These are phyloP conservation scores for Cephalopholis sonnerati DNA, from an alignment of 2,113 vertebrate species.

Conservation along the genomic window DNA sequence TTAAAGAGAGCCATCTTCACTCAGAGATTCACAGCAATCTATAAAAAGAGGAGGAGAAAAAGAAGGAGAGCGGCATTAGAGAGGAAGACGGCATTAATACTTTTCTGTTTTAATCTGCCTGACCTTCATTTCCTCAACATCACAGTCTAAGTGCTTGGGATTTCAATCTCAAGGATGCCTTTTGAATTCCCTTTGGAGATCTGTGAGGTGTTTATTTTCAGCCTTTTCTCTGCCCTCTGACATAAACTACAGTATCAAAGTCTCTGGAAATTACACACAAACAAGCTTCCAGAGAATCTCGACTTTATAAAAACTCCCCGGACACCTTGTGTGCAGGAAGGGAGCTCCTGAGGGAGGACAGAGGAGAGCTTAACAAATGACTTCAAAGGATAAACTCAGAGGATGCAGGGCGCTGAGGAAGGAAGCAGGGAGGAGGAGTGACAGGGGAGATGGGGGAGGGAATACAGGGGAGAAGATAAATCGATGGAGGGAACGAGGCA, in stretches of 20 bases:
- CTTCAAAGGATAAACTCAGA: slow-evolving; percentile 64
- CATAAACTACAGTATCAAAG: slow-evolving; percentile 14
- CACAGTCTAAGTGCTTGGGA: not conserved
- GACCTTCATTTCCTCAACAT: not conserved
- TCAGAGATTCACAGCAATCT: slow-evolving; percentile 69
- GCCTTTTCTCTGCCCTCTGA: slow-evolving; percentile 4
- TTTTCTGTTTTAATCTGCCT: not conserved
- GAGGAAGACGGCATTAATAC: not conserved
- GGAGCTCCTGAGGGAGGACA: slow-evolving; percentile 39
- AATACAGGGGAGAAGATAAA: slow-evolving; percentile 31
- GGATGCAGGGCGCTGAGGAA: slow-evolving; percentile 46
- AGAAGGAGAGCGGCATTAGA: slow-evolving; percentile 14
- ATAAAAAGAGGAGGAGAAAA: slow-evolving; percentile 40
- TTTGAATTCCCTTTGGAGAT: not conserved
- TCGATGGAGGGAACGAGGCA: slow-evolving; percentile 28
- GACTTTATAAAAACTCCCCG: slow-evolving; percentile 30
- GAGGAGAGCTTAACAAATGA: slow-evolving; percentile 42
- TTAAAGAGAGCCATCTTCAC: slow-evolving; percentile 83
- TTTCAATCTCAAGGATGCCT: not conserved
- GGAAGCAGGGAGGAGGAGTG: slow-evolving; percentile 31
- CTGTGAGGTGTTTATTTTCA: not conserved
- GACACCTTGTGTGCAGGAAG: slow-evolving; percentile 58
- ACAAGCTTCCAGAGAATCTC: slow-evolving; percentile 25
- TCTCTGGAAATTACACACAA: slow-evolving; percentile 15
- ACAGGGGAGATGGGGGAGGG: slow-evolving; percentile 15